Evolutionary conservation across 2,888 invertebrate genomes (phyloP).

Genomic region (Gerosis bhagava): DNA sequence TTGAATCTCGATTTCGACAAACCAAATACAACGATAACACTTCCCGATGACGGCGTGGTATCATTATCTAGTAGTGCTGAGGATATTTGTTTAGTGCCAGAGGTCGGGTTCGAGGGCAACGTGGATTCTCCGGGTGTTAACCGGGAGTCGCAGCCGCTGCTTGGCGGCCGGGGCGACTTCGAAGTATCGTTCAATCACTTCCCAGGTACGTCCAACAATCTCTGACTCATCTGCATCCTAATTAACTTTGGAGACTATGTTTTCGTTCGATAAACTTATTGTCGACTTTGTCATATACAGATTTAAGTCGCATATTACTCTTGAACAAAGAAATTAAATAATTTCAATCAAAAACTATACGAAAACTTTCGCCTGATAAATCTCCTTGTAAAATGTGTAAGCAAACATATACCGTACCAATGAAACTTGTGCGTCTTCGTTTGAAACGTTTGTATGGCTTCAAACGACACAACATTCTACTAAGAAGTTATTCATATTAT

Average conservation of each 20-base stretch:
- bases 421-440: slow-evolving; percentile 28
- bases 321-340: background rate
- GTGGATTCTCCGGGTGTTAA: slow-evolving; percentile 93
- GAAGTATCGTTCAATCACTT: slow-evolving; percentile 93
- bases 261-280: slow-evolving; percentile 32
- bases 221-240: slow-evolving; percentile 39
- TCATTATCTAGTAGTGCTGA: slow-evolving; percentile 83
- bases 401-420: no score
- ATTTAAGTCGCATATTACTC: background rate
- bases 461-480: no score
- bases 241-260: slow-evolving; percentile 36
- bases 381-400: no score
- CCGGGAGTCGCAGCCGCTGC: slow-evolving; percentile 96
- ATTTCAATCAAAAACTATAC: background rate
- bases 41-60: slow-evolving; percentile 82
- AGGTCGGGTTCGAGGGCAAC: slow-evolving; percentile 91
- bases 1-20: slow-evolving; percentile 85
- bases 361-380: background rate
- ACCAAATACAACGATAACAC: slow-evolving; percentile 62
- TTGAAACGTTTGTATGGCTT: slow-evolving; percentile 14
- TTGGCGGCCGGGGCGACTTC: slow-evolving; percentile 90
- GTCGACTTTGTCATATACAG: background rate
- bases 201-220: slow-evolving; percentile 85
- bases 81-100: slow-evolving; percentile 90
- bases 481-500: no score